Evolutionary conservation across 2,888 invertebrate species (phyloP).

Genomic region (Schrankia costaestrigalis): DNA sequence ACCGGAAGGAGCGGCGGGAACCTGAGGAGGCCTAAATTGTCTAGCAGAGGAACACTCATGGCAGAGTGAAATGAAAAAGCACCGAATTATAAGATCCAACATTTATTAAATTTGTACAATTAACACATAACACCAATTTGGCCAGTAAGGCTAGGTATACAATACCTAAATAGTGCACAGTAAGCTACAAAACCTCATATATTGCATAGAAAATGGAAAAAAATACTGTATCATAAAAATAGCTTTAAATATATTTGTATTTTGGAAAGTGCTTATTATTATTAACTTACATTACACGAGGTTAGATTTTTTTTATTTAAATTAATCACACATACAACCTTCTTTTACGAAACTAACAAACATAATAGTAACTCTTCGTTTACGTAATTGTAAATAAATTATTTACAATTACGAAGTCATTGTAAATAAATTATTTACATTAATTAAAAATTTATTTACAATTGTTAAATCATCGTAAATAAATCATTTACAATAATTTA

Average conservation of each 20-base stretch:
- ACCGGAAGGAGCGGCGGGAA: too few relatives aligned
- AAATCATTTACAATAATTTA: too few relatives aligned
- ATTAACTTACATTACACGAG: constrained; percentile 18
- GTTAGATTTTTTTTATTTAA: constrained; percentile 21
- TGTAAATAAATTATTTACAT: too few relatives aligned
- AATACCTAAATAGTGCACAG: constrained; percentile 51
- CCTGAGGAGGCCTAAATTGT: too few relatives aligned
- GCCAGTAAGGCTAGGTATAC: constrained; percentile 39
- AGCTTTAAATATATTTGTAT: constrained; percentile 23
- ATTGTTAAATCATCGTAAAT: too few relatives aligned
- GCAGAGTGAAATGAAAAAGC: constrained; percentile 7
- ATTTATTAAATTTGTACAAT: constrained; percentile 77
- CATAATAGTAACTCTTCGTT: constrained; percentile 3
- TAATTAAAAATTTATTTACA: too few relatives aligned
- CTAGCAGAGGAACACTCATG: neutral
- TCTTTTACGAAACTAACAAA: constrained; percentile 9
- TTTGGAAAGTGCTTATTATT: constrained; percentile 26
- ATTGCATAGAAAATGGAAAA: constrained; percentile 46
- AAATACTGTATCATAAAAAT: constrained; percentile 27
- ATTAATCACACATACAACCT: constrained; percentile 25
- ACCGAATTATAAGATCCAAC: constrained; percentile 53
- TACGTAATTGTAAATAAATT: constrained; percentile 3
- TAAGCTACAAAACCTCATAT: constrained; percentile 48
- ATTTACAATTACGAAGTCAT: too few relatives aligned
- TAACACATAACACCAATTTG: constrained; percentile 62